phyloP scores from a whole-genome alignment of 2,113 vertebrate genomes.

The Cebidichthys violaceus region DNA sequence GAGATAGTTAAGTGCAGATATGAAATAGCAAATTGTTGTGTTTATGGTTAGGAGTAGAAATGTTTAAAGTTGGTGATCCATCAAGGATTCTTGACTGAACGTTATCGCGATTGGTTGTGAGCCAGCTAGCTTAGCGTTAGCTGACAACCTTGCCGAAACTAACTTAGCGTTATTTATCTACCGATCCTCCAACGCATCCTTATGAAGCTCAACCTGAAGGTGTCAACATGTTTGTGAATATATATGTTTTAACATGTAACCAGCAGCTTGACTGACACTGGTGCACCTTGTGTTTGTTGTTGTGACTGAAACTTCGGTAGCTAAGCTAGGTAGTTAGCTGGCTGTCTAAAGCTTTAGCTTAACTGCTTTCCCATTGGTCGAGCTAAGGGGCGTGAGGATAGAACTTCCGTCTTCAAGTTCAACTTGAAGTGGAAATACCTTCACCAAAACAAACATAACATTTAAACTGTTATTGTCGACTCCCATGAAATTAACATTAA shows the following conservation, averaged over 20 bases:
- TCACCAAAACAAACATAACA: not conserved
- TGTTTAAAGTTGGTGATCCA: not conserved
- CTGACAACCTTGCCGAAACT: conserved; percentile 11
- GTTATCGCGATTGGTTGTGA: conserved; percentile 40
- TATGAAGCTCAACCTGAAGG: fast-evolving
- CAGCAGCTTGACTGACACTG: not conserved
- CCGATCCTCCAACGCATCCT: fast-evolving
- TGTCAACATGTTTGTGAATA: not conserved
- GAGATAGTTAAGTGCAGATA: not conserved
- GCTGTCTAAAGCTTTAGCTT: conserved; percentile 3
- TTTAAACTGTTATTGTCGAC: not conserved
- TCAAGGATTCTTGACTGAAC: not conserved
- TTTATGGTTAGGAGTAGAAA: not conserved
- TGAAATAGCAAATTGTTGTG: fast-evolving
- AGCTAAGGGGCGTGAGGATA: conserved; percentile 64
- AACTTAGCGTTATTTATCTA: fast-evolving
- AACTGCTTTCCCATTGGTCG: conserved; percentile 69
- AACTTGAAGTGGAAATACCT: not conserved
- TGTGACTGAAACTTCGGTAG: not conserved
- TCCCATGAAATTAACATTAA: not conserved
- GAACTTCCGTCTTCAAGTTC: not conserved
- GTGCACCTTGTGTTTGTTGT: not conserved
- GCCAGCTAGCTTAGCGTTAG: not conserved
- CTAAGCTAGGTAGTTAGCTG: not conserved
- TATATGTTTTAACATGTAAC: not conserved